Evolutionary conservation across 2,113 vertebrate genomes (phyloP).

Genomic region (Lamprologus callipterus): DNA sequence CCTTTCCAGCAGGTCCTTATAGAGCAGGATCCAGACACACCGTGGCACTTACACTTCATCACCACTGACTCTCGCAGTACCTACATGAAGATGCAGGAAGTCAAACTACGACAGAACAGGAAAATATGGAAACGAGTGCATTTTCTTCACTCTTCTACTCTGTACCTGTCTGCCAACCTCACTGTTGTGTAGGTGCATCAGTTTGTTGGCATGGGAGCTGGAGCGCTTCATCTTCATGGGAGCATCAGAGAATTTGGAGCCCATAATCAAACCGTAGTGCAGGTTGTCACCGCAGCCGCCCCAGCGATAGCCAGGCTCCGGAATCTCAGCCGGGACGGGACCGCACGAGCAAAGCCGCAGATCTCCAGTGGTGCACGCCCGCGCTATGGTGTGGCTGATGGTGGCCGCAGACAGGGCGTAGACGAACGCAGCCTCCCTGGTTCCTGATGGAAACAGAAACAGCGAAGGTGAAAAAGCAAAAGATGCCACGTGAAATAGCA

Average conservation of each 20-base stretch:
- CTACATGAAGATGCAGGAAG: constrained; percentile 48
- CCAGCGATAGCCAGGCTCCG: constrained; percentile 95
- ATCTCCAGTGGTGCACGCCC: constrained; percentile 92
- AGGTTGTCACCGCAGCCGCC: constrained; percentile 98
- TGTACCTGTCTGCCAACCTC: constrained; percentile 97
- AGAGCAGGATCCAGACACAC: constrained; percentile 96
- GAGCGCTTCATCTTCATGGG: constrained; percentile 98
- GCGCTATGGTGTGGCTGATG: constrained; percentile 95
- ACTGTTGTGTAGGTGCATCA: constrained; percentile 99
- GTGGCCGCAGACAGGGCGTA: constrained; percentile 92
- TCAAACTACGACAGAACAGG: neutral
- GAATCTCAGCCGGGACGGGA: constrained; percentile 87
- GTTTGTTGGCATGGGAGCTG: constrained; percentile 94
- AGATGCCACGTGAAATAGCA: neutral
- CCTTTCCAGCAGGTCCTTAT: constrained; percentile 98
- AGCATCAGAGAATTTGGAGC: constrained; percentile 97
- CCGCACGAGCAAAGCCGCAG: constrained; percentile 91
- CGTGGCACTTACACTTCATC: constrained; percentile 98
- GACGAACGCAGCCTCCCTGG: constrained; percentile 92
- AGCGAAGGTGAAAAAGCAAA: neutral
- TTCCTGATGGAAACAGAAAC: constrained; percentile 70
- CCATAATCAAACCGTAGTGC: constrained; percentile 94
- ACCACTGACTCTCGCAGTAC: constrained; percentile 85
- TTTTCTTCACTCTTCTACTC: neutral
- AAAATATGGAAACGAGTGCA: accelerated